Conservation (phyloP, 1,140 invertebrate species). For the Stratiolaelaps scimitus region DNA sequence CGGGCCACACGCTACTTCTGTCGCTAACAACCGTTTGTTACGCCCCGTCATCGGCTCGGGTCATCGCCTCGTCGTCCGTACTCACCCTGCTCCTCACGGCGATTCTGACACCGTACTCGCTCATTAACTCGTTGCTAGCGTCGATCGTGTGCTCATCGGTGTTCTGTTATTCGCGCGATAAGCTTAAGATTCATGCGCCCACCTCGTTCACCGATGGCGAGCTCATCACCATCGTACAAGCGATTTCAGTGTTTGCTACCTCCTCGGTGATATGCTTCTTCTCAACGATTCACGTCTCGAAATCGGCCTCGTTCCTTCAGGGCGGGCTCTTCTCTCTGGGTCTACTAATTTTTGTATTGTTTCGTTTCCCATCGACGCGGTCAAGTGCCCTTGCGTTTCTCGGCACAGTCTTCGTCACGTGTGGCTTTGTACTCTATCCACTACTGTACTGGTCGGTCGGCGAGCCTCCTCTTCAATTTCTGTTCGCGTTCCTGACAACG, state of each 20-base stretch:
- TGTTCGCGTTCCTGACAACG: neutral
- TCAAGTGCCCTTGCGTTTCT: neutral
- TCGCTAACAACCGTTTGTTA: slow-evolving; percentile 16
- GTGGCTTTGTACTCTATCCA: slow-evolving; percentile 19
- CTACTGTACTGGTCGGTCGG: slow-evolving; percentile 9
- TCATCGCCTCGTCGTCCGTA: slow-evolving; percentile 1
- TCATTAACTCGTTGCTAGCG: slow-evolving; percentile 18
- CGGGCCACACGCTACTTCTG: slow-evolving; percentile 6
- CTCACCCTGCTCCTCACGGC: neutral
- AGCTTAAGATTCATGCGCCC: slow-evolving; percentile 16
- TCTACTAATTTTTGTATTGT: slow-evolving; percentile 2
- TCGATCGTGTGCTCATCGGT: slow-evolving; percentile 19
- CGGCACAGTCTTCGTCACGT: neutral
- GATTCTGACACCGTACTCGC: slow-evolving; percentile 13
- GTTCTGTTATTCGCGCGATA: slow-evolving; percentile 16
- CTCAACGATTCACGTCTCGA: slow-evolving; percentile 23
- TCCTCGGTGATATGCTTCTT: slow-evolving; percentile 14
- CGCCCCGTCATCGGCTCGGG: slow-evolving; percentile 16
- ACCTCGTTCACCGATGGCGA: slow-evolving; percentile 25
- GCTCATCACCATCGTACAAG: slow-evolving; percentile 14
- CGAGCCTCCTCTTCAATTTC: neutral
- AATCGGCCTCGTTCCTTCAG: slow-evolving; percentile 5
- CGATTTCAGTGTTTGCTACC: slow-evolving; percentile 16
- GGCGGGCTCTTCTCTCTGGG: neutral
- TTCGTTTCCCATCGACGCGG: slow-evolving; percentile 1